Evolutionary conservation across 1,140 invertebrate species (phyloP).

Genomic region (Charaxes varanes): DNA sequence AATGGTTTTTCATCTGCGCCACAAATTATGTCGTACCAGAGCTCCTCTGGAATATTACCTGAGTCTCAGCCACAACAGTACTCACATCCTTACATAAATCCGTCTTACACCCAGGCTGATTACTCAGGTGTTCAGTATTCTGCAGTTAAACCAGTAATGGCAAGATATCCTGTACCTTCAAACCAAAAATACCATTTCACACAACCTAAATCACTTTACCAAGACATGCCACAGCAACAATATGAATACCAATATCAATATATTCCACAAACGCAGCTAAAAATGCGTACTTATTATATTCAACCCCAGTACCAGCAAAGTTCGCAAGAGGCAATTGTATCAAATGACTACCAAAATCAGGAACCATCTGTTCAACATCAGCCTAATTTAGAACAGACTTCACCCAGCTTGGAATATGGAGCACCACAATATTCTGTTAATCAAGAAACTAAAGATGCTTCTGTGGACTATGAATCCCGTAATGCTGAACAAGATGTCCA

Average conservation of each 20-base stretch:
- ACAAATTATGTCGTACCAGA: constrained; percentile 52
- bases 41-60: constrained; percentile 18
- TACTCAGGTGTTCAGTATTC: constrained; percentile 62
- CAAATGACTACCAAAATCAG: constrained; percentile 24
- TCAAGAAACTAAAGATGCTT: constrained; percentile 21
- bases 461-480: constrained; percentile 26
- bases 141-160: constrained; percentile 61
- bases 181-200: constrained; percentile 42
- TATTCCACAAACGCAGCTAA: constrained; percentile 29
- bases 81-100: constrained; percentile 47
- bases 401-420: constrained; percentile 23
- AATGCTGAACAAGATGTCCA: constrained; percentile 14
- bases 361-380: constrained; percentile 20
- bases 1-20: constrained; percentile 53
- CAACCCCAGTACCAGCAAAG: constrained; percentile 39
- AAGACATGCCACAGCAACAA: constrained; percentile 31
- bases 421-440: constrained; percentile 22
- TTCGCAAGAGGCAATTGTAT: constrained; percentile 11
- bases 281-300: constrained; percentile 37
- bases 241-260: constrained; percentile 55
- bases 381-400: constrained; percentile 16
- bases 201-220: constrained; percentile 38
- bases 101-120: constrained; percentile 56
- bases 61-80: constrained; percentile 46
- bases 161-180: constrained; percentile 47